phyloP scores from a whole-genome alignment of 2,888 invertebrate species.

The Agapostemon virescens region DNA sequence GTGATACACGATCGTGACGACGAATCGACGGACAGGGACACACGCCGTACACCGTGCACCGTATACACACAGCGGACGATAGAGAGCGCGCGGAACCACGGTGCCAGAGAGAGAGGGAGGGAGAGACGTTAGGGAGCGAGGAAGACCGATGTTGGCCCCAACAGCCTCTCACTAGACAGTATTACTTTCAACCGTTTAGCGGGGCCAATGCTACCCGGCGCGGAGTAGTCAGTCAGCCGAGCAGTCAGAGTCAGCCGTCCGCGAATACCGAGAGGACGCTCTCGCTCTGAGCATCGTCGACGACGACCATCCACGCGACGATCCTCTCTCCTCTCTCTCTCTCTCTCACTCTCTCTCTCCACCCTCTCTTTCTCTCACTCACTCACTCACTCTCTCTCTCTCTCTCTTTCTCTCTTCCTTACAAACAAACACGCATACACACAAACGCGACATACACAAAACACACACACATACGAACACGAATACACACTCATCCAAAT shows the following conservation, averaged over 20 bases:
- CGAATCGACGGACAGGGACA: constrained; percentile 65
- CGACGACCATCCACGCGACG: constrained; percentile 45
- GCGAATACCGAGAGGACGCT: constrained; percentile 58
- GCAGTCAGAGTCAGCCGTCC: constrained; percentile 65
- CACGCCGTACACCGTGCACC: constrained; percentile 53
- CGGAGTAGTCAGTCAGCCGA: constrained; percentile 68
- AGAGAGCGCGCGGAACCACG: constrained; percentile 40
- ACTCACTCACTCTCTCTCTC: background rate
- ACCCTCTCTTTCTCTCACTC: background rate
- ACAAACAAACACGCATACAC: too few species aligned
- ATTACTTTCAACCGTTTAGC: constrained; percentile 77
- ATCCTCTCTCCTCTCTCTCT: constrained; percentile 19
- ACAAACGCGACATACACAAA: too few species aligned
- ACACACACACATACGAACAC: too few species aligned
- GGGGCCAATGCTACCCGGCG: constrained; percentile 72
- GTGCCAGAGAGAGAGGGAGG: constrained; percentile 44
- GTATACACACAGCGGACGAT: constrained; percentile 49
- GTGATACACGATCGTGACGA: constrained; percentile 59
- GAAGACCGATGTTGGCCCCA: constrained; percentile 68
- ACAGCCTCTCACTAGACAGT: constrained; percentile 77
- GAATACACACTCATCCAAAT: constrained; percentile 17
- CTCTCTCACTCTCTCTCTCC: background rate
- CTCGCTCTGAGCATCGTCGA: constrained; percentile 48
- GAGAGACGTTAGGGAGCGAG: constrained; percentile 35
- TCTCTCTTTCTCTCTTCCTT: too few species aligned